Conservation (phyloP, 2,797 vertebrate species). For the Morus bassanus region DNA sequence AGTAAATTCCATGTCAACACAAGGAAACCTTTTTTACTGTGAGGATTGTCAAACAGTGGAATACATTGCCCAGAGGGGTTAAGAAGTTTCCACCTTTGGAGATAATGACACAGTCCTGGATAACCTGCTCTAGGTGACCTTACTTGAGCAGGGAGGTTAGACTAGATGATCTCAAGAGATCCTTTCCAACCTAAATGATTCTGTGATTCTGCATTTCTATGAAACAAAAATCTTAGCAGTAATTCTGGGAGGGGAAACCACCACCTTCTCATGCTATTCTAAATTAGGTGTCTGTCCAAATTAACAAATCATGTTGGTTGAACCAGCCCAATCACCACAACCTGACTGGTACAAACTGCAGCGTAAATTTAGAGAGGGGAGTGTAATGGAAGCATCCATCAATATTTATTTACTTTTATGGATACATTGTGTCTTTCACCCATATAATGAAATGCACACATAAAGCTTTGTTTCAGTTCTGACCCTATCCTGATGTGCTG, state of each 20-base stretch:
- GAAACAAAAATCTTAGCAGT: background rate
- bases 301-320: background rate
- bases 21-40: background rate
- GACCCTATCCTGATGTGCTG: background rate
- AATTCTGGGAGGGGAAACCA: background rate
- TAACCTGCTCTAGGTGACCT: background rate
- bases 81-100: background rate
- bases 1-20: background rate
- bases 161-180: background rate
- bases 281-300: background rate
- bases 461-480: conserved; percentile 12
- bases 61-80: background rate
- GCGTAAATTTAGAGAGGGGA: background rate
- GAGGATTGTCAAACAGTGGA: background rate
- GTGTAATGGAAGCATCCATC: background rate
- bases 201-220: background rate
- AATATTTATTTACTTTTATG: conserved; percentile 18
- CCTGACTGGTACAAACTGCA: background rate
- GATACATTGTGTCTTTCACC: background rate
- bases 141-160: background rate
- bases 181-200: background rate
- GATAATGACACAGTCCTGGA: background rate
- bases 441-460: background rate
- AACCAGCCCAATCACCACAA: background rate
- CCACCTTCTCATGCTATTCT: background rate